phyloP scores from a whole-genome alignment of 2,797 vertebrate species.

The Tachyglossus aculeatus region DNA sequence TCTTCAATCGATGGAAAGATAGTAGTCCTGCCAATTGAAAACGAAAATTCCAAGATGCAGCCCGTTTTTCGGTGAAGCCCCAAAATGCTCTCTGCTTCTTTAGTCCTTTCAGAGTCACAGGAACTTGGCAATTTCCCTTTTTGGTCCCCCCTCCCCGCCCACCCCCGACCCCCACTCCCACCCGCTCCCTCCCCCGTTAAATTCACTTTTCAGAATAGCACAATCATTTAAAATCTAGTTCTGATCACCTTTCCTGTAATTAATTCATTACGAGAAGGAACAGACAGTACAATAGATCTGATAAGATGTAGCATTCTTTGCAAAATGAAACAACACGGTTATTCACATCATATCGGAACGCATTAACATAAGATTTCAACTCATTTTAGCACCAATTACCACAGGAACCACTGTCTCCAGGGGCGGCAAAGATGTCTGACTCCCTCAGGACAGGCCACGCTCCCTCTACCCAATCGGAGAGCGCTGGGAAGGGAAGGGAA shows the following conservation, averaged over 20 bases:
- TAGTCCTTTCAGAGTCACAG: slow-evolving; percentile 48
- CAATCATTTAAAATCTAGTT: slow-evolving; percentile 52
- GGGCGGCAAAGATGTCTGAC: slow-evolving; percentile 41
- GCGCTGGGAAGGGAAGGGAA: slow-evolving; percentile 47
- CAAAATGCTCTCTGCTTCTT: slow-evolving; percentile 56
- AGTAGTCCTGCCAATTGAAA: slow-evolving; percentile 71
- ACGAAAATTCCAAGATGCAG: slow-evolving; percentile 70
- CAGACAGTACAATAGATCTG: slow-evolving; percentile 67
- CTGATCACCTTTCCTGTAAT: slow-evolving; percentile 64
- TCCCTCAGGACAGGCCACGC: slow-evolving; percentile 31
- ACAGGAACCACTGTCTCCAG: slow-evolving; percentile 63
- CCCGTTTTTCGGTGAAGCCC: slow-evolving; percentile 58
- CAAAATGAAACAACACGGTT: slow-evolving; percentile 69
- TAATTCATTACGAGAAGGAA: slow-evolving; percentile 68
- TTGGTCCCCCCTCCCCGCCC: slow-evolving; percentile 56
- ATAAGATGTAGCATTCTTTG: slow-evolving; percentile 65
- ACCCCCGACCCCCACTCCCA: too few species aligned
- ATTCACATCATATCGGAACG: slow-evolving; percentile 64
- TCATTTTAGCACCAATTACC: slow-evolving; percentile 76
- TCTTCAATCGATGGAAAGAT: slow-evolving; percentile 72
- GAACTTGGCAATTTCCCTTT: slow-evolving; percentile 51
- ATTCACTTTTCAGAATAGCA: slow-evolving; percentile 49
- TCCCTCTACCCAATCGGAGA: slow-evolving; percentile 48
- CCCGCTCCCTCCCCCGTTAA: slow-evolving; percentile 36
- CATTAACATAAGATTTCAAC: slow-evolving; percentile 62